Conservation (phyloP, 2,797 vertebrate species). For the Orientallactaga sibirica region DNA sequence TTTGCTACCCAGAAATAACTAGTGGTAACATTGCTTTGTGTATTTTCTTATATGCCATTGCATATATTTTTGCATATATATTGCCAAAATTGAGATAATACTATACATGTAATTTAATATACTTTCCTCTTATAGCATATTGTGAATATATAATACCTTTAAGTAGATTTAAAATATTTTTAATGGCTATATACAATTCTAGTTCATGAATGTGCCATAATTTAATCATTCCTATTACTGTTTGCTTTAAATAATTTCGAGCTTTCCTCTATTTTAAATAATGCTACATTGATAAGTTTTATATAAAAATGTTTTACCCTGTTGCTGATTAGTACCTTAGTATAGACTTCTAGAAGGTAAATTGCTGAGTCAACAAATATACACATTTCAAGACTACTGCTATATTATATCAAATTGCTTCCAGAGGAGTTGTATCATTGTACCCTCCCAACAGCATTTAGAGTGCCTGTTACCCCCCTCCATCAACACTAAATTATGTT, state of each 20-base stretch:
- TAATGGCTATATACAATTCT: conserved; percentile 26
- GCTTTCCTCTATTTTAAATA: conserved; percentile 56
- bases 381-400: conserved; percentile 43
- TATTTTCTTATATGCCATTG: conserved; percentile 23
- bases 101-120: conserved; percentile 42
- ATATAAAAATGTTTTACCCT: not conserved
- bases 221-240: conserved; percentile 57
- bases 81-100: conserved; percentile 28
- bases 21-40: conserved; percentile 21
- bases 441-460: conserved; percentile 23
- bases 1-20: conserved; percentile 42
- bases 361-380: conserved; percentile 39
- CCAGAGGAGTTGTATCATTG: conserved; percentile 71
- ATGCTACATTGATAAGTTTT: conserved; percentile 19
- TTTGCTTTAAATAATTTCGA: conserved; percentile 48
- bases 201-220: conserved; percentile 53
- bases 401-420: conserved; percentile 61
- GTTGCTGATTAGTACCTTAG: conserved; percentile 40
- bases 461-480: not conserved
- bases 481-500: conserved; percentile 21
- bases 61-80: conserved; percentile 7
- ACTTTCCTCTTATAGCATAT: conserved; percentile 43
- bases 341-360: conserved; percentile 41
- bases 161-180: conserved; percentile 60
- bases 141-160: conserved; percentile 34